Evolutionary conservation across 2,888 invertebrate species (phyloP), one percentile per base, ranked within the genome.

Genomic region (Lucinisca nassula): DNA sequence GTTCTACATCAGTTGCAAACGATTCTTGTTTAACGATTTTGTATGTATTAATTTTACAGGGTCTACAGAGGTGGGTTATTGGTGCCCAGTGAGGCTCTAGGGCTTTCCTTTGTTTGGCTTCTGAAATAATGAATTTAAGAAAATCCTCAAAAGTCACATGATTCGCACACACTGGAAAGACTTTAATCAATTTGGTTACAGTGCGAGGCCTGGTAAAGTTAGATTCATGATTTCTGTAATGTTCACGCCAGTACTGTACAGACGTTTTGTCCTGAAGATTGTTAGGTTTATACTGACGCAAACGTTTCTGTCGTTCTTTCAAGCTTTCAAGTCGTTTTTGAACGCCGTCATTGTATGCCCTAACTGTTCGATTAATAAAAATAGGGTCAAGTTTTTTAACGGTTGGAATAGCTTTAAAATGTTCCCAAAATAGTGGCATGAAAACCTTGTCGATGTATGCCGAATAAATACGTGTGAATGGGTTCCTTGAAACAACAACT

Each of bases 51-150:
- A 90, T 82, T 38, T 35, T 51, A 73, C 90, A 90, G 2, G 90
- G 90, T 58, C 81, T 80, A 27, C 90, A 90, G 40, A 90, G 67
- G 17, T 80, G 72, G 6, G 70, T 80, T 12, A 90, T 90, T 8
- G 90, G 90, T 4, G 90, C 87, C 90, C 90, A 90, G 37, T 90
- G 90, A 0, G 87, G 81, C 55, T 90, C 87, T 27, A 87, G 72
- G 1, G 77, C n/a, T 10, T 51, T 61, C 1, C 73, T 73, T 4
- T 17, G 21, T n/a, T 85, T 81, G 8, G 75, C 61, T 37, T 81
- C 80, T 21, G 75, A 38, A 10, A 90, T 85, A n/a, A 87, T 83
- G 24, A 85, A 90, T 30, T 74, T 74, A 3, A 90, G 61, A 79
- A 90, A 90, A 12, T 87, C 83, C 73, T 83, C 85, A 85, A 90